Percentiles rank a stretch among this genome's conserved stretches.
phyloP scores from a whole-genome alignment of 1,140 invertebrate genomes.

The Campoletis sonorensis region DNA sequence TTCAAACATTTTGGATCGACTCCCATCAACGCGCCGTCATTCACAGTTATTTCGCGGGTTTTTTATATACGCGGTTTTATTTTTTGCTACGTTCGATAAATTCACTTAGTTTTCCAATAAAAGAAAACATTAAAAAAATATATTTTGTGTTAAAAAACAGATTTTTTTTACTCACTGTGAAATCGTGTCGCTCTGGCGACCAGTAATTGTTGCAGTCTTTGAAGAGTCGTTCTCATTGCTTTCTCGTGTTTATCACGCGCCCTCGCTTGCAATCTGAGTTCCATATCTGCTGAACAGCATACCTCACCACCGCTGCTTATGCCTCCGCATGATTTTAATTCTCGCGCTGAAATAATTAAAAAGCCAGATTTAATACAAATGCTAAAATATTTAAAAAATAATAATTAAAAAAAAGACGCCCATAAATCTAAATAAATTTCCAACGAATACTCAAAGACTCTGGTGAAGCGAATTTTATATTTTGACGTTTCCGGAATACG shows the following conservation, averaged over 20 bases:
- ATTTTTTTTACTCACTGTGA: slow-evolving; percentile 75
- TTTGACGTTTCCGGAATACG: no score
- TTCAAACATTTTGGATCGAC: no score
- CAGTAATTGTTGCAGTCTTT: slow-evolving; percentile 70
- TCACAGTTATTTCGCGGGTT: neutral
- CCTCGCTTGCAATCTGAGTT: slow-evolving; percentile 69
- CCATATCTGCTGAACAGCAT: slow-evolving; percentile 75
- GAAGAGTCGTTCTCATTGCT: slow-evolving; percentile 71
- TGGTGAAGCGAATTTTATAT: no score
- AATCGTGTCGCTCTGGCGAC: slow-evolving; percentile 68
- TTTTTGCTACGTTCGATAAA: neutral
- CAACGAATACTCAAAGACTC: no score
- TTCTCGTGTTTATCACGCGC: slow-evolving; percentile 74
- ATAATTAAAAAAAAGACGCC: no score
- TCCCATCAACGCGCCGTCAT: neutral
- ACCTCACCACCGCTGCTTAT: slow-evolving; percentile 73
- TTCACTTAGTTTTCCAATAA: slow-evolving; percentile 45
- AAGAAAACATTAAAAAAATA: no score
- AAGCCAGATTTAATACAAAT: no score
- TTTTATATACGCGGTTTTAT: neutral
- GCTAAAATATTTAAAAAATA: no score
- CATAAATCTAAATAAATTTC: no score
- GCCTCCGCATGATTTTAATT: slow-evolving; percentile 73
- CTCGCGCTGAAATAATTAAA: slow-evolving; percentile 65
- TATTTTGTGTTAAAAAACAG: no score